Conservation (phyloP, 2,888 invertebrate species). For the Leptogaster cylindrica region DNA sequence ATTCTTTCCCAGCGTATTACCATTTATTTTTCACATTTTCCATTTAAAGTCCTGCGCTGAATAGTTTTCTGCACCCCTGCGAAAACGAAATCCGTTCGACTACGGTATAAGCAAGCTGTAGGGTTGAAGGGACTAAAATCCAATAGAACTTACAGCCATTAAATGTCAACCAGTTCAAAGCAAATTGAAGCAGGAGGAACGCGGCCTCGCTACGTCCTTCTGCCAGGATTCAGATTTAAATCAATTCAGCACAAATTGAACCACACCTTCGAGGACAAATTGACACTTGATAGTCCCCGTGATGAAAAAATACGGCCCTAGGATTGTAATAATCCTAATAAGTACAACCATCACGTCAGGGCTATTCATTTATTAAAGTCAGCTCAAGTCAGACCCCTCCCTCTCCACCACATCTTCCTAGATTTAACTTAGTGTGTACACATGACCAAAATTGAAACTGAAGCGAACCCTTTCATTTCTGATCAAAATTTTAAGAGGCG, state of each 20-base stretch:
- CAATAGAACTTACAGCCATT: too few species aligned
- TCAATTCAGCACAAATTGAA: slow-evolving; percentile 6
- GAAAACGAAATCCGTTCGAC: too few species aligned
- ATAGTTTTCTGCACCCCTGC: too few species aligned
- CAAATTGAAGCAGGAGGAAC: too few species aligned
- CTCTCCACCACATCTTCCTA: not conserved
- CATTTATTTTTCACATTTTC: too few species aligned
- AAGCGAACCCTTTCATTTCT: slow-evolving; percentile 20
- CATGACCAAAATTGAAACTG: not conserved
- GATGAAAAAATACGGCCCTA: slow-evolving; percentile 24
- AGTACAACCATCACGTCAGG: slow-evolving; percentile 17
- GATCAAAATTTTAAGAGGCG: slow-evolving; percentile 36
- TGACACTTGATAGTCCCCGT: slow-evolving; percentile 4
- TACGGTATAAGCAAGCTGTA: too few species aligned
- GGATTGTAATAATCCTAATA: slow-evolving; percentile 29
- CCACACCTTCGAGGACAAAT: slow-evolving; percentile 13
- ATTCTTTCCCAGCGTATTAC: too few species aligned
- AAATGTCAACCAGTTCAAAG: too few species aligned
- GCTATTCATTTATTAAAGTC: slow-evolving; percentile 27
- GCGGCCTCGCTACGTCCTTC: too few species aligned
- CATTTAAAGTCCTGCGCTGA: too few species aligned
- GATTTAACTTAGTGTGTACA: not conserved
- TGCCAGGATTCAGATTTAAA: slow-evolving; percentile 10
- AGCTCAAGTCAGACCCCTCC: not conserved
- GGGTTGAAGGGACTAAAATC: too few species aligned